Conservation (phyloP, 1,140 invertebrate species). For the Listronotus oregonensis region DNA sequence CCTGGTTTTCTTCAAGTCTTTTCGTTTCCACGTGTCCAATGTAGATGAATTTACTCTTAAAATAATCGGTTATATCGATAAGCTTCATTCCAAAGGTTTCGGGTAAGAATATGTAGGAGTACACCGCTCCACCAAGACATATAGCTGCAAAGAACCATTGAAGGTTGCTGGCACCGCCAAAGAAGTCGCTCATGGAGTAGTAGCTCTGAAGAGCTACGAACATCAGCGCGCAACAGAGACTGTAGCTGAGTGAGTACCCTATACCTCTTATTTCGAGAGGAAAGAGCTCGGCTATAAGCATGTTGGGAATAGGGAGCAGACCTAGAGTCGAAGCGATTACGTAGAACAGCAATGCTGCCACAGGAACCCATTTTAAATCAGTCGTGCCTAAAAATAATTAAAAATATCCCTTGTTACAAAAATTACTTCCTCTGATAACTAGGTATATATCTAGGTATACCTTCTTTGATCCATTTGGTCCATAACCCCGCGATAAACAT, state of each 20-base stretch:
- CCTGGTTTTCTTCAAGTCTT: background rate
- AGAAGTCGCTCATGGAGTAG: conserved; percentile 48
- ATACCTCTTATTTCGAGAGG: conserved; percentile 65
- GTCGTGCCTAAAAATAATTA: conserved; percentile 26
- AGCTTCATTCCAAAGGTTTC: conserved; percentile 73
- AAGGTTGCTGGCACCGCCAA: conserved; percentile 41
- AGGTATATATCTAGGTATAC: conserved; percentile 19
- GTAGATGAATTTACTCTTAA: conserved; percentile 57
- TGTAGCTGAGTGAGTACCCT: conserved; percentile 61
- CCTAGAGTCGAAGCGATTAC: conserved; percentile 64
- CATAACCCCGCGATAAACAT: conserved; percentile 62
- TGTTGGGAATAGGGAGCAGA: conserved; percentile 65
- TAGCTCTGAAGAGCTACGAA: conserved; percentile 62
- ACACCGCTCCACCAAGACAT: conserved; percentile 62
- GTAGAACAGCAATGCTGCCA: conserved; percentile 45
- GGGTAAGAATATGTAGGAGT: conserved; percentile 68
- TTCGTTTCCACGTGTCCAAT: conserved; percentile 28
- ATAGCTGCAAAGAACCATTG: conserved; percentile 70
- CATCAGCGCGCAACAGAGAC: conserved; percentile 61
- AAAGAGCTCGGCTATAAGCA: conserved; percentile 66
- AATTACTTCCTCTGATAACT: too few relatives aligned
- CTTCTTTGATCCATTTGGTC: conserved; percentile 57
- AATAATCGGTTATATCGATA: conserved; percentile 69
- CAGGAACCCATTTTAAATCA: conserved; percentile 40
- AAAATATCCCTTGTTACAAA: background rate